Evolutionary conservation across 1,140 invertebrate species (phyloP).

Genomic region (Diorhabda carinulata): DNA sequence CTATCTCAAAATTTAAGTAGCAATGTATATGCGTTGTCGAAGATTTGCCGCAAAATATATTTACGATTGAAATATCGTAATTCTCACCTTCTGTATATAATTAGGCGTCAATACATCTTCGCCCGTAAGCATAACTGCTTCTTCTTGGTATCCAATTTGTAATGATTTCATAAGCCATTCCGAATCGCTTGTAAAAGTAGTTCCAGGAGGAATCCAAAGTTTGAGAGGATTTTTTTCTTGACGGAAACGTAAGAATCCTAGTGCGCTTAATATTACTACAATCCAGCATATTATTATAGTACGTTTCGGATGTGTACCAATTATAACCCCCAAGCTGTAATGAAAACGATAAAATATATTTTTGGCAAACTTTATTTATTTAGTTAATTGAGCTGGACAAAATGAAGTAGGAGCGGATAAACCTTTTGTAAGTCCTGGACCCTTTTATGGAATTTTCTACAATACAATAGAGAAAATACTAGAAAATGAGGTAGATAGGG

Average conservation of each 20-base stretch:
- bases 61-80: background rate
- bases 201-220: constrained; percentile 67
- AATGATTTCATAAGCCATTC: constrained; percentile 70
- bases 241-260: constrained; percentile 58
- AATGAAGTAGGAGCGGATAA: too few relatives aligned
- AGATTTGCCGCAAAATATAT: too few relatives aligned
- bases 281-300: constrained; percentile 53
- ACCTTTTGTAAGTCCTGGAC: too few relatives aligned
- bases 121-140: constrained; percentile 60
- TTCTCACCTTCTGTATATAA: constrained; percentile 43
- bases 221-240: constrained; percentile 66
- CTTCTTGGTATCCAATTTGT: constrained; percentile 58
- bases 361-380: too few relatives aligned
- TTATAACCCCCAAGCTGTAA: constrained; percentile 41
- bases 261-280: constrained; percentile 51
- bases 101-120: constrained; percentile 63
- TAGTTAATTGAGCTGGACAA: too few relatives aligned
- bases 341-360: too few relatives aligned
- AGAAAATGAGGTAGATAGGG: too few relatives aligned
- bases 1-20: too few relatives aligned
- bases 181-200: constrained; percentile 63
- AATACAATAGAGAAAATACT: too few relatives aligned
- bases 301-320: constrained; percentile 53
- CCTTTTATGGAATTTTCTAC: too few relatives aligned
- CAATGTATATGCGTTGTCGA: too few relatives aligned